Base-by-base conservation (phyloP, 2,888 invertebrate species). In the Sceliomorpha sp. region DNA sequence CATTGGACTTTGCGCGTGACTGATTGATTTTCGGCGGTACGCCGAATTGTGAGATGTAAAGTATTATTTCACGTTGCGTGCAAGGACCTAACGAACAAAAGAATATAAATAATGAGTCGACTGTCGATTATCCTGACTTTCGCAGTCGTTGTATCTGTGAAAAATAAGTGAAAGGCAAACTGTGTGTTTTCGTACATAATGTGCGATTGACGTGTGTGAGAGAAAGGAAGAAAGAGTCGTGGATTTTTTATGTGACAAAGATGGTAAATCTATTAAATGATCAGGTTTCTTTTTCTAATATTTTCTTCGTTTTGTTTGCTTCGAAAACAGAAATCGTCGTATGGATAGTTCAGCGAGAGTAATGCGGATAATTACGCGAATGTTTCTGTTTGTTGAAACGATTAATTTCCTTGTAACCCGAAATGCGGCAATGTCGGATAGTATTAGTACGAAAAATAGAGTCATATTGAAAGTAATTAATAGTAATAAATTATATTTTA, bases 51-150 rank as follows among this genome's bases (percentile, higher is more conserved):
- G 48, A 66, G 59, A 59, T 37, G 53, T 69, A 60, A 73, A 73
- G 75, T 77, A 75, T 76, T 74, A 74, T 59, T 59, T 70, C 70
- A 66, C 59, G 56, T 48, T 44, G 3, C 26, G 2, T 9, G 64
- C 47, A 70, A 44, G 39, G 53, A 45, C 32, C 53, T 47, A 63
- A 53, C 55, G 55, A 67, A 63, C 40, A 68, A 48, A 59, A 69
- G n/a, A 69, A 63, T 50, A 37, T 66, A 70, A 73, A 58, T 60
- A 70, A 69, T 73, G 66, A 73, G 64, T 45, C 40, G 68, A 70
- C 56, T 67, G 76, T 80, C 81, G 78, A 81, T 77, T 74, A 74
- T 48, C 80, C 82, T 72, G 81, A 81, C 74, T 82, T 81, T 86
- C 81, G 79, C 75, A 72, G 71, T 80, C 47, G 77, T 78, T 81